Conservation (phyloP, 2,113 vertebrate genomes). For the Amphiprion ocellaris region DNA sequence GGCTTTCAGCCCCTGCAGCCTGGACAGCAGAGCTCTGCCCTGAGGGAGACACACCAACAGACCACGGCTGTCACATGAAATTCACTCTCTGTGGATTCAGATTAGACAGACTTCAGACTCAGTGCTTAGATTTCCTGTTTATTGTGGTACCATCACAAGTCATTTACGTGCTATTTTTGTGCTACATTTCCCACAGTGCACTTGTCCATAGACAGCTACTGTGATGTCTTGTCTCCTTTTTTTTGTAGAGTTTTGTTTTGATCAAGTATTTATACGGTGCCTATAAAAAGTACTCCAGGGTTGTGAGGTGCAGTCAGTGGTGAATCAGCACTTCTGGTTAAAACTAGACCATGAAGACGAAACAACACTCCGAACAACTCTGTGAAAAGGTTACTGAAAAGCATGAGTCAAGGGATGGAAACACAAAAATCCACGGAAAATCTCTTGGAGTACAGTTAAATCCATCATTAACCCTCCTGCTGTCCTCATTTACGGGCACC, state of each 20-base stretch:
- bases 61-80: conserved; percentile 14
- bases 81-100: background rate
- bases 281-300: no score
- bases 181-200: background rate
- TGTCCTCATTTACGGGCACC: no score
- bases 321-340: background rate
- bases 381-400: no score
- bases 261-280: background rate
- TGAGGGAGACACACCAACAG: conserved; percentile 57
- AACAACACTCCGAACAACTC: no score
- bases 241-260: background rate
- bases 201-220: background rate
- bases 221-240: background rate
- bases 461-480: no score
- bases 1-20: conserved; percentile 76
- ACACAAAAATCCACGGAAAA: no score
- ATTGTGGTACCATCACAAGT: background rate
- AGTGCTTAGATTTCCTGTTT: background rate
- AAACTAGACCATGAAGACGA: no score
- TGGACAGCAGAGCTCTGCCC: conserved; percentile 79
- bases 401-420: no score
- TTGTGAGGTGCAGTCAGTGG: no score
- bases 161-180: conserved; percentile 11
- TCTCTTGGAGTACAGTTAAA: no score
- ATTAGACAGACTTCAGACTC: background rate